A percentile compares a stretch with the other conserved stretches of the same genome.
These are phyloP conservation scores for Glaucidium brasilianum DNA, from an alignment of 2,113 vertebrate species.

Conservation along the genomic window DNA sequence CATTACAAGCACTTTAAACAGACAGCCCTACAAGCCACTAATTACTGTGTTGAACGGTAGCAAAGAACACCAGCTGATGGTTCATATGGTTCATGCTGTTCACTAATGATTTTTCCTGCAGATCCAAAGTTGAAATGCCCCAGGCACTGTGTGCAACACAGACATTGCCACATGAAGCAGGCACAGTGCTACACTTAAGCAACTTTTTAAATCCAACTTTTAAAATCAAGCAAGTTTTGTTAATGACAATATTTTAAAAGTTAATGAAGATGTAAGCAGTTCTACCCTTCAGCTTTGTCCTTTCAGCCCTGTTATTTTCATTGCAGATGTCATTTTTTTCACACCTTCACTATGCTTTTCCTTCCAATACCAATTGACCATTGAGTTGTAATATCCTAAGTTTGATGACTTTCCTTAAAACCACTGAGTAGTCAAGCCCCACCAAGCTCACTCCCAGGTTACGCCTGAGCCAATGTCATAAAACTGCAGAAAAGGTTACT, in stretches of 20 bases:
- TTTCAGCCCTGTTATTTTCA: background rate
- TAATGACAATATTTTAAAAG: background rate
- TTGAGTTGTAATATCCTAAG: background rate
- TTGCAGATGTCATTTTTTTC: background rate
- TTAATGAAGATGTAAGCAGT: background rate
- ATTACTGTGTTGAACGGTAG: background rate
- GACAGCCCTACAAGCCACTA: background rate
- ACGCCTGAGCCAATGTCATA: background rate
- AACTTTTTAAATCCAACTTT: background rate
- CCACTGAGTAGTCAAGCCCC: background rate
- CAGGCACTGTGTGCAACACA: background rate
- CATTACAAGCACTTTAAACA: background rate
- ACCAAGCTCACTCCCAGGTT: background rate
- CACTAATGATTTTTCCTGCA: background rate
- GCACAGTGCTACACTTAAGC: background rate
- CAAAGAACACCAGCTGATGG: background rate
- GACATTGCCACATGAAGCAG: background rate
- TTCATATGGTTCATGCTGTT: background rate
- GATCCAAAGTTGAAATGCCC: background rate
- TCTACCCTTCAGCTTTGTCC: background rate
- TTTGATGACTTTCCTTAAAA: background rate
- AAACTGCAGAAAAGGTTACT: background rate
- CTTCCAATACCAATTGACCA: background rate
- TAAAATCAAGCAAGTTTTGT: background rate
- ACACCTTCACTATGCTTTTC: background rate